Evolutionary conservation across 92 coral and sea anemone genomes (phyloP).

Genomic region (Hydrozoanthus gracilis): DNA sequence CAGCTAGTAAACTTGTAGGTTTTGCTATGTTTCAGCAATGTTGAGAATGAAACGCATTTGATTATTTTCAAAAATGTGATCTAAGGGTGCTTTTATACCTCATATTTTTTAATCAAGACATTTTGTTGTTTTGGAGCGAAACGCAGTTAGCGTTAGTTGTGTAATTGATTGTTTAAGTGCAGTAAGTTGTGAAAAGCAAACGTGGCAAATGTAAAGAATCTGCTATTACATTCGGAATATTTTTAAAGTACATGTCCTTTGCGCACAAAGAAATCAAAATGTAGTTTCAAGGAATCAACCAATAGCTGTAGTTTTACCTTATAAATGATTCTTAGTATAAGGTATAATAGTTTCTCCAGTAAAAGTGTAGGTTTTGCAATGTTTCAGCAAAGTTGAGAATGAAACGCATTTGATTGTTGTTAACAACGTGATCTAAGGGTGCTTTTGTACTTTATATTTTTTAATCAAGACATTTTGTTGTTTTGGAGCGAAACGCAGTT

Average conservation of each 20-base stretch:
- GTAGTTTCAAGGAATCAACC: too few species aligned
- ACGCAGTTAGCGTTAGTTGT: slow-evolving; percentile 19
- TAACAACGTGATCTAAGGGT: too few species aligned
- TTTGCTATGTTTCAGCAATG: slow-evolving; percentile 36
- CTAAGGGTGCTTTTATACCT: slow-evolving; percentile 32
- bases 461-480: too few species aligned
- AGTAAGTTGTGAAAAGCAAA: slow-evolving; percentile 22
- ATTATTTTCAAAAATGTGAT: slow-evolving; percentile 15
- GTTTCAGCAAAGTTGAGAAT: too few species aligned
- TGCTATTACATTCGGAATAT: slow-evolving; percentile 4
- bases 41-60: slow-evolving; percentile 38
- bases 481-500: too few species aligned
- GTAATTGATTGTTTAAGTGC: slow-evolving; percentile 19
- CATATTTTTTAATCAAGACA: slow-evolving; percentile 32
- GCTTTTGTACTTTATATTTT: too few species aligned
- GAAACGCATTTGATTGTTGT: too few species aligned
- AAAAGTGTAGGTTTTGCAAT: too few species aligned
- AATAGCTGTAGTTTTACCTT: too few species aligned
- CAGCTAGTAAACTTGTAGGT: slow-evolving; percentile 31
- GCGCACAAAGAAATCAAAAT: slow-evolving; percentile 26
- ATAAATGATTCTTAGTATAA: too few species aligned
- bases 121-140: too few species aligned
- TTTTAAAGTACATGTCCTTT: slow-evolving; percentile 15
- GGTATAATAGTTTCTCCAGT: too few species aligned
- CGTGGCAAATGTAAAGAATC: slow-evolving; percentile 18